phyloP scores from a whole-genome alignment of 2,888 invertebrate species.

The Spicauda simplicius region DNA sequence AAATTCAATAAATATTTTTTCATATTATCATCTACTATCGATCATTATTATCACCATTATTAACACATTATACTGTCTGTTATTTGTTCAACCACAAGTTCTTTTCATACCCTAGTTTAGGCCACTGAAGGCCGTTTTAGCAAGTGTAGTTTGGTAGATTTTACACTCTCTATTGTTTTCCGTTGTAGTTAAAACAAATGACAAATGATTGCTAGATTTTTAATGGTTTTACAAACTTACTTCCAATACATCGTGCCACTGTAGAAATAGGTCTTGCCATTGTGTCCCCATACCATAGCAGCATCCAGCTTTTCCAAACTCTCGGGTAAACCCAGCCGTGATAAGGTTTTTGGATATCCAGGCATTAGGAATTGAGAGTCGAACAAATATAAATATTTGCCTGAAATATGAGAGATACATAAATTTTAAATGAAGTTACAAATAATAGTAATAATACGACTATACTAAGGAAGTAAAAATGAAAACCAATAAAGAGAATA shows the following conservation, averaged over 20 bases:
- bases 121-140: constrained; percentile 37
- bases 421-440: not conserved
- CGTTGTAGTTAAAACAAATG: too few species aligned
- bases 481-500: too few species aligned
- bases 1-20: too few species aligned
- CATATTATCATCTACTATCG: too few species aligned
- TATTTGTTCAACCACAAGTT: too few species aligned
- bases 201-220: not conserved
- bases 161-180: too few species aligned
- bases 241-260: constrained; percentile 94
- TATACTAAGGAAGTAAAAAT: too few species aligned
- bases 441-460: too few species aligned
- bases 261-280: constrained; percentile 95
- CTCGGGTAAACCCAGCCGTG: constrained; percentile 91
- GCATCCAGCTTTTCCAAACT: constrained; percentile 93
- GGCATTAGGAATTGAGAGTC: constrained; percentile 88
- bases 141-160: too few species aligned
- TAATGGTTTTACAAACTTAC: constrained; percentile 72
- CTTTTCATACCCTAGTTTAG: constrained; percentile 40
- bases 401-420: constrained; percentile 63
- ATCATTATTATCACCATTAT: too few species aligned
- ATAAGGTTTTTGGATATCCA: constrained; percentile 91
- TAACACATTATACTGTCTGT: too few species aligned
- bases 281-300: constrained; percentile 97
- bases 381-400: constrained; percentile 91